Conservation (phyloP, 2,113 vertebrate species). For the Syrmaticus mikado region DNA sequence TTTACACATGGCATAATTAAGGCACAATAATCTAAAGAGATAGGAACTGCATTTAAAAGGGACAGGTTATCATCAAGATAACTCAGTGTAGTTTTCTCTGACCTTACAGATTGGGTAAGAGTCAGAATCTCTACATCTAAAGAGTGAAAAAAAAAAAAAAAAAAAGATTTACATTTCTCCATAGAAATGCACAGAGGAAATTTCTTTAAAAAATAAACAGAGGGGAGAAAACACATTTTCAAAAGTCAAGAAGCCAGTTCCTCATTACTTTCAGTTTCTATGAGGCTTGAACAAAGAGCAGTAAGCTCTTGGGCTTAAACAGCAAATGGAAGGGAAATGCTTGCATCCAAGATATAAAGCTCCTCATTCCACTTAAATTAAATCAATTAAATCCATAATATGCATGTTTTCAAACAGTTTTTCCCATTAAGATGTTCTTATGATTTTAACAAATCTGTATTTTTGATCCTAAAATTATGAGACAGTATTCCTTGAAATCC, state of each 20-base stretch:
- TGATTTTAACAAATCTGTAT: not conserved
- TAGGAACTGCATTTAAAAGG: not conserved
- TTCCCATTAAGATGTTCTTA: not conserved
- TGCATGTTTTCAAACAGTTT: not conserved
- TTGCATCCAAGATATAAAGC: not conserved
- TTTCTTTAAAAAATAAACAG: not conserved
- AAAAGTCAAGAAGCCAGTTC: not conserved
- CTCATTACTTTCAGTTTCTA: constrained; percentile 19
- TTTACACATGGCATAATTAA: not conserved
- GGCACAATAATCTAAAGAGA: not conserved
- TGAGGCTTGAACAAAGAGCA: not conserved
- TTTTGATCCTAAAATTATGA: not conserved
- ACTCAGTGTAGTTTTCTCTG: not conserved
- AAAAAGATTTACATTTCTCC: not conserved
- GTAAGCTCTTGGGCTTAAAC: not conserved
- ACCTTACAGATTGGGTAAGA: not conserved
- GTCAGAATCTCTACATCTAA: not conserved
- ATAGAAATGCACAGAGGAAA: not conserved
- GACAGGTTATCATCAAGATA: not conserved
- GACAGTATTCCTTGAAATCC: not conserved
- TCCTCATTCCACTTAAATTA: not conserved
- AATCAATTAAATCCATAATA: not conserved
- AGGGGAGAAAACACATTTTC: not conserved
- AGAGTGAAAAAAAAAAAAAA: not conserved
- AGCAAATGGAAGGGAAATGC: not conserved